Evolutionary conservation across 1,140 invertebrate genomes (phyloP), one percentile per base, ranked within the genome.

Genomic region (Berghia stephanieae): DNA sequence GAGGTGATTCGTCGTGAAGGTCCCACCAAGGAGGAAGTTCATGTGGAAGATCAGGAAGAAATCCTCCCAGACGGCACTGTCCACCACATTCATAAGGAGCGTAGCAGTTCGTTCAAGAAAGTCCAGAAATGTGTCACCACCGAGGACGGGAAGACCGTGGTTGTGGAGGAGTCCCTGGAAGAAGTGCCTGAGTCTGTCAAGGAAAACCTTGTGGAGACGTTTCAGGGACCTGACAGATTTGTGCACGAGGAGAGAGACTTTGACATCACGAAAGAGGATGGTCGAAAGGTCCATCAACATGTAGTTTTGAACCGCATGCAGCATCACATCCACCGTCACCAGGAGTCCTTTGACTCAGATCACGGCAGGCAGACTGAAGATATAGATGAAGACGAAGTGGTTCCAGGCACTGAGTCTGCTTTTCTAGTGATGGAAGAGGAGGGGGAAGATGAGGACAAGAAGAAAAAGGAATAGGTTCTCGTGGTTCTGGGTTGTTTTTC

Each of bases 191-290:
- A 83, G 2, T 77, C 73, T 24, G 55, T 72, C 1, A 79, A 42
- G 63, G 78, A 83, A 34, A 80, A 86, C 10, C 80, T 86, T 34
- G 81, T 86, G 8, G 87, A 89, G 79, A 84, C 80, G 36, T 86
- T 84, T 81, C 83, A 88, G 60, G 83, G 83, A 49, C 87, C 86
- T 36, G 83, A 87, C 42, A 80, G 82, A 46, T 70, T 78, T 24
- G 83, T 89, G 16, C 82, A 82, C 3, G 82, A 87, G 43, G 81
- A 86, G 3, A 86, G 89, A 63, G 84, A 87, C 52, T 82, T 88
- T 42, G 87, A 89, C 46, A 81, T 86, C 55, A 77, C 80, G 13
- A 73, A 86, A 21, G 79, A 81, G n/a, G 86, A 88, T 83, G 88
- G 88, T n/a, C 84, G 83, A 5, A 83, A 81, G 36, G 83, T 89